Evolutionary conservation across 2,888 invertebrate species (phyloP).

Genomic region (Sphaerophoria rueppellii): DNA sequence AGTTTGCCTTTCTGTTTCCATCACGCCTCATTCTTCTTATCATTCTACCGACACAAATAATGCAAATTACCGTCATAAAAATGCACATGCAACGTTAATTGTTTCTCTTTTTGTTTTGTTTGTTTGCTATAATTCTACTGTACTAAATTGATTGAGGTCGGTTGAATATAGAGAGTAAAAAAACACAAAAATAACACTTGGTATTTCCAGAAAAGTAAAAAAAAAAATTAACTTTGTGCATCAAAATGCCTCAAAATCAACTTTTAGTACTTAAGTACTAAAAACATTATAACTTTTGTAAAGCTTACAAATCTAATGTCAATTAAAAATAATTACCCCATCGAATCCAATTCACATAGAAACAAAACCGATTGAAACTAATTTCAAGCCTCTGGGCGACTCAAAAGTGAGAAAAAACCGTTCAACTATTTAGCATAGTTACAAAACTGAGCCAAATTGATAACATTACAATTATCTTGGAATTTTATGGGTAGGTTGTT

Average conservation of each 20-base stretch:
- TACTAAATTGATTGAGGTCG: slow-evolving; percentile 49
- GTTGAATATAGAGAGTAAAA: slow-evolving; percentile 7
- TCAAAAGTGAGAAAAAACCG: slow-evolving; percentile 1
- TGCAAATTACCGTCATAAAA: slow-evolving; percentile 66
- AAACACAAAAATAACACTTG: slow-evolving; percentile 7
- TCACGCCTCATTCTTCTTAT: slow-evolving; percentile 27
- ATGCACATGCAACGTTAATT: slow-evolving; percentile 41
- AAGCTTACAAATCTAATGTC: slow-evolving; percentile 2
- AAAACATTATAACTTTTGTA: not conserved
- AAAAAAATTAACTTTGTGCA: not conserved
- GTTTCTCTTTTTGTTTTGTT: slow-evolving; percentile 7
- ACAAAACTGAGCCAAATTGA: slow-evolving; percentile 26
- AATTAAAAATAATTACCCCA: slow-evolving; percentile 40
- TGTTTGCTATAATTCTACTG: slow-evolving; percentile 40
- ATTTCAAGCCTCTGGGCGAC: slow-evolving; percentile 35
- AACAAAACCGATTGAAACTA: slow-evolving; percentile 9
- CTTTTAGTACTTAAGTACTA: slow-evolving; percentile 40
- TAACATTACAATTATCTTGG: slow-evolving; percentile 55
- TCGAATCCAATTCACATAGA: slow-evolving; percentile 1
- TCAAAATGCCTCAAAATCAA: not conserved
- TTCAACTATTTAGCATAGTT: slow-evolving; percentile 21
- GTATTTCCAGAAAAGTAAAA: slow-evolving; percentile 39
- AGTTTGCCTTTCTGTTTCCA: not conserved
- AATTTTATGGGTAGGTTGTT: slow-evolving; percentile 36
- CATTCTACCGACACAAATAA: slow-evolving; percentile 54